Evolutionary conservation across 2,888 invertebrate species (phyloP).

Genomic region (Odontocerum albicorne): DNA sequence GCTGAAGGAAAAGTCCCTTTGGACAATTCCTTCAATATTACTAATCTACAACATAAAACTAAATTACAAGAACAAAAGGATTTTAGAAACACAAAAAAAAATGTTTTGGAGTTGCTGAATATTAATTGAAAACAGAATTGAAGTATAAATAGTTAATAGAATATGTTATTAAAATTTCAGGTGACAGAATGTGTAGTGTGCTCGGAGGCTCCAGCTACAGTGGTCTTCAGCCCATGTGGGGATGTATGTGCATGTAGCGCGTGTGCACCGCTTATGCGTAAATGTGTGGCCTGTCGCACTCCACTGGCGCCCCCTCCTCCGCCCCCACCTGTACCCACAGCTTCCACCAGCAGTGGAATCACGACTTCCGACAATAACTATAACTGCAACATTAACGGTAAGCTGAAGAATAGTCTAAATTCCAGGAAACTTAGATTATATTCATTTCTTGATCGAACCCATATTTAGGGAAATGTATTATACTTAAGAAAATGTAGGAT

Average conservation of each 20-base stretch:
- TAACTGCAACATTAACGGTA: constrained; percentile 38
- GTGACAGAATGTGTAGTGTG: constrained; percentile 97
- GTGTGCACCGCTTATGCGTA: constrained; percentile 95
- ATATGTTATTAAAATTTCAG: constrained; percentile 49
- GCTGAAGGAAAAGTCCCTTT: too few relatives aligned
- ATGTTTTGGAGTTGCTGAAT: not conserved
- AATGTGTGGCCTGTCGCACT: constrained; percentile 92
- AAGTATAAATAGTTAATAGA: not conserved
- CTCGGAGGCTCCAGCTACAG: constrained; percentile 89
- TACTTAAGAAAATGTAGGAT: too few relatives aligned
- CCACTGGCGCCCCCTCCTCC: constrained; percentile 57
- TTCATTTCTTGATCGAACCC: too few relatives aligned
- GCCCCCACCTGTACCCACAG: constrained; percentile 40
- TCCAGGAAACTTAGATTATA: too few relatives aligned
- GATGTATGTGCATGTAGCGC: constrained; percentile 88
- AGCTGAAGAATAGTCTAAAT: too few relatives aligned
- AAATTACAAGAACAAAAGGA: too few relatives aligned
- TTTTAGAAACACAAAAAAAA: not conserved
- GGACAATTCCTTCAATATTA: too few relatives aligned
- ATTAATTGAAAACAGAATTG: constrained; percentile 10
- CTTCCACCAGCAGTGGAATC: constrained; percentile 23
- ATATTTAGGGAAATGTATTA: too few relatives aligned
- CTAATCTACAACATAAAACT: too few relatives aligned
- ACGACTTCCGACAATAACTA: constrained; percentile 17
- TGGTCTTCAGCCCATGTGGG: constrained; percentile 92